Base-by-base conservation (phyloP, 2,797 vertebrate species). In the Dromococcyx pavoninus region DNA sequence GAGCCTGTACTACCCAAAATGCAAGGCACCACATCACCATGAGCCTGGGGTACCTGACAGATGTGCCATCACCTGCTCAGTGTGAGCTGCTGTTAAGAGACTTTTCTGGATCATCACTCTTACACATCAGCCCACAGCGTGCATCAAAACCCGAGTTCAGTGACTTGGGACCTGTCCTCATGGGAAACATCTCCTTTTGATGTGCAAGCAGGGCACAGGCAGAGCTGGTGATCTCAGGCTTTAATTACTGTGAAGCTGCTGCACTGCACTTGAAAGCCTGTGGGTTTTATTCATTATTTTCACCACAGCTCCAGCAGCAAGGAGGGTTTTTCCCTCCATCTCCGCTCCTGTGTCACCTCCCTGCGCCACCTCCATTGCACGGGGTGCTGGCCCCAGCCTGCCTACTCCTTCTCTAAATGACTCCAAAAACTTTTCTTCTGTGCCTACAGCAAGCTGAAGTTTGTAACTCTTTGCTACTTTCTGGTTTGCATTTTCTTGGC, bases 31-130 rank as follows among this genome's bases (percentile, higher is more conserved):
- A 1, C 10, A 61, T 17, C 62, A 5, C 60, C 0, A 1, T 0
- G 4, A 67, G 37, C 50, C 10, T 0, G 0, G 37, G 37, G 43
- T n/a, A n/a, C n/a, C n/a, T n/a, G n/a, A n/a, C n/a, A 35, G 27
- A 7, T 32, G 46, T 1, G 1, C 48, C 60, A 27, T 50, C 74
- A 25, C 78, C 95, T 60, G 56, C 80, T 35, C 19, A 2, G 9
- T 2, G 11, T 6, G 51, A 88, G 65, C 57, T 37, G 71, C 72
- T 44, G 12, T 3, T 44, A 10, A 3, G 77, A 60, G 77, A 3
- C 30, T n/a, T 35, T 21, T 19, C 67, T 11, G 33, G 41, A 33
- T 62, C 53, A 5, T 41, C 54, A 2, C 54, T 73, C 56, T 32
- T 5, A 1, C 67, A 9, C 69, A 1, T 19, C 2, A 2, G 73